These are phyloP conservation scores for Danio kyathit DNA, from an alignment of 2,797 vertebrate species.

Conservation along the genomic window DNA sequence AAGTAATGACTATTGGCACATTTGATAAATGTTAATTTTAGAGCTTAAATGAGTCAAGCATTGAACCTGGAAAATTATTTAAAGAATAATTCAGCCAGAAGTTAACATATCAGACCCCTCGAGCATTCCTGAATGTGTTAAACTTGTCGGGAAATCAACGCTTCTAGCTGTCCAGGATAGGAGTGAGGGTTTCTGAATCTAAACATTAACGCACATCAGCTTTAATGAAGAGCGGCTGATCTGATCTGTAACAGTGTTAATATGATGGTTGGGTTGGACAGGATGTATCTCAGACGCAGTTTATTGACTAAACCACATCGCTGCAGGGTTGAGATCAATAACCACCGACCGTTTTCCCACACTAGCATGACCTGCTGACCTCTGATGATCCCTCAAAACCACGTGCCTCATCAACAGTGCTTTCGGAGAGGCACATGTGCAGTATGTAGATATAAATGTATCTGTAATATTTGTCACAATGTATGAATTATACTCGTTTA, in stretches of 20 bases:
- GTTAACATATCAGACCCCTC: not conserved
- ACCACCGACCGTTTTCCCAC: slow-evolving; percentile 7
- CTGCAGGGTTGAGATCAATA: slow-evolving; percentile 46
- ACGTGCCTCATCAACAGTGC: slow-evolving; percentile 9
- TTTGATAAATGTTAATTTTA: not conserved
- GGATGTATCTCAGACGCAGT: slow-evolving; percentile 15
- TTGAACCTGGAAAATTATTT: not conserved
- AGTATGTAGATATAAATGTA: not conserved
- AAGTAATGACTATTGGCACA: not conserved
- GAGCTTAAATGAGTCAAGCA: not conserved
- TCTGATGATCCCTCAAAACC: slow-evolving; percentile 19
- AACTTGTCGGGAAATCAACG: not conserved
- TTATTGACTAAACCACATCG: slow-evolving; percentile 35
- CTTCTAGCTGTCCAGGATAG: not conserved
- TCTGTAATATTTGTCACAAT: too few relatives aligned
- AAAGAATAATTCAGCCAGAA: not conserved
- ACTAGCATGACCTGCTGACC: slow-evolving; percentile 37
- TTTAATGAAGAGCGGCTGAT: slow-evolving; percentile 35
- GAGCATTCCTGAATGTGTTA: not conserved
- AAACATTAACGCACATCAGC: not conserved
- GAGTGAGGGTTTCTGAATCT: not conserved
- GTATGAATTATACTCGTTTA: too few relatives aligned
- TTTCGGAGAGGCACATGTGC: not conserved
- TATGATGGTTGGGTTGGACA: slow-evolving; percentile 1
- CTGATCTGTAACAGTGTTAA: slow-evolving; percentile 23